These are phyloP conservation scores for Platerodrilus igneus DNA, from an alignment of 2,888 invertebrate genomes.

Conservation along the genomic window DNA sequence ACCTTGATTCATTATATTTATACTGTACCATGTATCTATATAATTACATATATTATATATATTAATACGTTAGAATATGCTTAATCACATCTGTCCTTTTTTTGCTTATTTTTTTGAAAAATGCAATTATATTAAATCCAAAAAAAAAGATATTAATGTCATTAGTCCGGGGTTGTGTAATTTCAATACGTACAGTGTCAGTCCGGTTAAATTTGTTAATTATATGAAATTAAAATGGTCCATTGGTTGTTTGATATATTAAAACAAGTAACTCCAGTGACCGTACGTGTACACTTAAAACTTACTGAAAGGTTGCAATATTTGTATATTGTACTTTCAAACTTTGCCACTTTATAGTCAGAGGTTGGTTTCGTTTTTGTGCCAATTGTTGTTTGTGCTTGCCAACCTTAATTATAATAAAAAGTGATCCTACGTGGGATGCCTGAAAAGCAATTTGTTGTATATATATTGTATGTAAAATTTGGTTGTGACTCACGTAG, in stretches of 20 bases:
- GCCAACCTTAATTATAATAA: conserved; percentile 21
- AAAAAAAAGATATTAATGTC: conserved; percentile 44
- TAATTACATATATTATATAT: conserved; percentile 43
- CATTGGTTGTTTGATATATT: conserved; percentile 38
- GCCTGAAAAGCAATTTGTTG: conserved; percentile 16
- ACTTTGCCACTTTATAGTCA: conserved; percentile 32
- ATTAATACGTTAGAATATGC: conserved; percentile 36
- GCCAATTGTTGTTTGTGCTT: conserved; percentile 23
- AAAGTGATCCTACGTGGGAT: conserved; percentile 20
- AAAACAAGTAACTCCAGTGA: conserved; percentile 38
- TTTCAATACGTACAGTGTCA: conserved; percentile 41
- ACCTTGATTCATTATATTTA: conserved; percentile 46
- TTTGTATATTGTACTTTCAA: conserved; percentile 34
- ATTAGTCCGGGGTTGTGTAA: conserved; percentile 46
- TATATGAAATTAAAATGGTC: conserved; percentile 35
- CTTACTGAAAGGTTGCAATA: conserved; percentile 14
- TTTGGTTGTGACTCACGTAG: conserved; percentile 31
- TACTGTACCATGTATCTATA: conserved; percentile 47
- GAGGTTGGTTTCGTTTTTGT: conserved; percentile 22
- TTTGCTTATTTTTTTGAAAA: conserved; percentile 39
- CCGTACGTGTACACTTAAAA: conserved; percentile 37
- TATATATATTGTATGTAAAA: conserved; percentile 20
- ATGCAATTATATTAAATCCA: conserved; percentile 42
- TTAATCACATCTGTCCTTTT: conserved; percentile 46
- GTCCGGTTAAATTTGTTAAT: conserved; percentile 26